Base-by-base conservation (phyloP, 2,888 invertebrate species). In the Cryptocheilus praepositus region DNA sequence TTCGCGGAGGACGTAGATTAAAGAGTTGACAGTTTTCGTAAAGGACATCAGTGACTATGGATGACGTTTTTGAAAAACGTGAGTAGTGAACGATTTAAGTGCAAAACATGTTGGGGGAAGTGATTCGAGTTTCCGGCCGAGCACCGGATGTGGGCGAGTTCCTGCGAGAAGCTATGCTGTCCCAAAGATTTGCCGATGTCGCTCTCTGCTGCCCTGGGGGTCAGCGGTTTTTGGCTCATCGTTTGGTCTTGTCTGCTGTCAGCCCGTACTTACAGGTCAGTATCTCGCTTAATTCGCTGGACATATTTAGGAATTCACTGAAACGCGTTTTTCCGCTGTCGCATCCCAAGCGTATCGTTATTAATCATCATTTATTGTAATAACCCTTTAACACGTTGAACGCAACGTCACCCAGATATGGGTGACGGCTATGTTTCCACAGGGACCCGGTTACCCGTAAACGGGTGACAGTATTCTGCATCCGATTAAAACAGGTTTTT, bases 221-320 rank as follows among this genome's bases (percentile, higher is more conserved):
- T 45, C 90, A 85, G 19, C 81, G 90, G 64, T 91, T 94, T 80
- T 90, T 90, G 82, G 93, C 93, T 0, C 94, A 94, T 84, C 92
- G 93, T 56, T 89, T 92, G 2, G 92, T 94, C 13, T 89, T 94
- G 8, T 93, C 93, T 0, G 93, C 93, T 70, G 93, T 92, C 77
- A 93, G 93, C 89, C 90, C 91, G 63, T 92, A 93, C 81, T 89
- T 94, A 18, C 91, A 92, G 90, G 94, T 94, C 89, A 88, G 88
- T 83, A 36, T 36, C 36, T 36, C n/a, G n/a, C n/a, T n/a, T n/a
- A n/a, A n/a, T n/a, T n/a, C n/a, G n/a, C n/a, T n/a, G n/a, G n/a
- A n/a, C n/a, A n/a, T n/a, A n/a, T n/a, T n/a, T n/a, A n/a, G n/a
- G n/a, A n/a, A n/a, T n/a, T n/a, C n/a, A n/a, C n/a, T n/a, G n/a